A percentile compares a stretch with the other conserved stretches of the same genome.
phyloP scores from a whole-genome alignment of 2,113 vertebrate species.

The Macaca mulatta region DNA sequence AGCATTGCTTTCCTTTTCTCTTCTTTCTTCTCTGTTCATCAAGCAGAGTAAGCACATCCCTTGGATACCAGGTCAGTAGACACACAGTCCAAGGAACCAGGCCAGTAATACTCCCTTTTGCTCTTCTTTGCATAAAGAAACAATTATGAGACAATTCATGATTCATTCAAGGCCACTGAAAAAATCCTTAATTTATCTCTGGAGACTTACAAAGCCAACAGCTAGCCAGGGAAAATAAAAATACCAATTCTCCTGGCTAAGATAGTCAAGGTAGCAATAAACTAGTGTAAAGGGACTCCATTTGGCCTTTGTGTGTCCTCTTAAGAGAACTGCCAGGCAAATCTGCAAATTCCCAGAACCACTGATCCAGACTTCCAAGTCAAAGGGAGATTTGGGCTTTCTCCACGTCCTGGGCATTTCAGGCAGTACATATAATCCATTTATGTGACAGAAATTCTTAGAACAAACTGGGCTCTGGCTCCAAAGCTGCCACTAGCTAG shows the following conservation, averaged over 20 bases:
- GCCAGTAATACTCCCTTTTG: background rate
- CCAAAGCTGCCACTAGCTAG: conserved; percentile 16
- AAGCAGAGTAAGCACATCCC: background rate
- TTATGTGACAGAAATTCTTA: conserved; percentile 22
- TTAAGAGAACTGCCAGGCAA: background rate
- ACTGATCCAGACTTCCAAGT: background rate
- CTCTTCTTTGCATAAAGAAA: background rate
- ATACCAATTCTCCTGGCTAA: background rate
- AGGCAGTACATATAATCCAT: background rate
- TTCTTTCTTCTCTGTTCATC: background rate
- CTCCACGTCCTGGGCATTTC: background rate
- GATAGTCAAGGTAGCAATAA: background rate
- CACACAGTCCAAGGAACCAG: background rate
- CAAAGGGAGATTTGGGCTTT: background rate
- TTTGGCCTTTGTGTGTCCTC: background rate
- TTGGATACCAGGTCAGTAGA: background rate
- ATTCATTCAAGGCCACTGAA: background rate
- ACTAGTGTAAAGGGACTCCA: background rate
- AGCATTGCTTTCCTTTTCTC: background rate
- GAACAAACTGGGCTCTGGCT: background rate
- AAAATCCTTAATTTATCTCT: background rate
- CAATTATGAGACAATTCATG: background rate
- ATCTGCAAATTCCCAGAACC: background rate
- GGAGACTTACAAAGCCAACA: background rate
- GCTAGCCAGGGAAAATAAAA: background rate